These are phyloP conservation scores for Auanema freiburgensis DNA, from an alignment of 2,888 invertebrate species.

Conservation along the genomic window DNA sequence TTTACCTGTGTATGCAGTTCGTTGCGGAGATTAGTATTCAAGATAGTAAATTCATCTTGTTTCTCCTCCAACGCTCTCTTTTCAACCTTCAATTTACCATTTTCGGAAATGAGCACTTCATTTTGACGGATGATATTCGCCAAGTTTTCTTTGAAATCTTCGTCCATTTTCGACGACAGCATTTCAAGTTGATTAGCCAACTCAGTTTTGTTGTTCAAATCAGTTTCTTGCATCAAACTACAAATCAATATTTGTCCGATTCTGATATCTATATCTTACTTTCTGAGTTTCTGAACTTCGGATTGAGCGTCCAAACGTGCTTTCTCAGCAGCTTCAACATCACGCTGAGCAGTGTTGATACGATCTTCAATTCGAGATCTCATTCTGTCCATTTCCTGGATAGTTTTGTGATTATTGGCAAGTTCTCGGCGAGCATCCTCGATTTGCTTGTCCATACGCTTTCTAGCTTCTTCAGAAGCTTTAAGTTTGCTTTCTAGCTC, in stretches of 20 bases:
- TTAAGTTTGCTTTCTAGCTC: constrained; percentile 57
- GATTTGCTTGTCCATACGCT: constrained; percentile 58
- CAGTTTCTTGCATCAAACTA: constrained; percentile 52
- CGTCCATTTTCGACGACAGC: constrained; percentile 51
- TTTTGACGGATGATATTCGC: constrained; percentile 59
- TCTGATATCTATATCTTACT: constrained; percentile 26
- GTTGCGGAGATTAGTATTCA: neutral
- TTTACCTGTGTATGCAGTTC: neutral
- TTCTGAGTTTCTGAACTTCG: constrained; percentile 58
- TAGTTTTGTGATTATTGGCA: constrained; percentile 48
- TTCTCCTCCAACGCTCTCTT: constrained; percentile 52
- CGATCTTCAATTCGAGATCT: constrained; percentile 58
- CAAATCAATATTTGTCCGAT: constrained; percentile 6
- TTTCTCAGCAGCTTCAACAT: constrained; percentile 55
- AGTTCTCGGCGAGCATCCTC: constrained; percentile 52
- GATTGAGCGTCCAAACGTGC: constrained; percentile 32
- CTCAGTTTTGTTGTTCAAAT: constrained; percentile 55
- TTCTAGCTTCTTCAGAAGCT: constrained; percentile 55
- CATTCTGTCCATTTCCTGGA: constrained; percentile 57
- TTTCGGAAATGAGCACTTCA: constrained; percentile 56
- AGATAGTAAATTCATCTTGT: neutral
- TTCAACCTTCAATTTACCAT: constrained; percentile 54
- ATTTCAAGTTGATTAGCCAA: constrained; percentile 61
- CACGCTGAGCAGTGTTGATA: constrained; percentile 51
- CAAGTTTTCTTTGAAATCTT: constrained; percentile 60